These are phyloP conservation scores for Phrynosoma platyrhinos DNA, from an alignment of 2,113 vertebrate species.

Conservation along the genomic window DNA sequence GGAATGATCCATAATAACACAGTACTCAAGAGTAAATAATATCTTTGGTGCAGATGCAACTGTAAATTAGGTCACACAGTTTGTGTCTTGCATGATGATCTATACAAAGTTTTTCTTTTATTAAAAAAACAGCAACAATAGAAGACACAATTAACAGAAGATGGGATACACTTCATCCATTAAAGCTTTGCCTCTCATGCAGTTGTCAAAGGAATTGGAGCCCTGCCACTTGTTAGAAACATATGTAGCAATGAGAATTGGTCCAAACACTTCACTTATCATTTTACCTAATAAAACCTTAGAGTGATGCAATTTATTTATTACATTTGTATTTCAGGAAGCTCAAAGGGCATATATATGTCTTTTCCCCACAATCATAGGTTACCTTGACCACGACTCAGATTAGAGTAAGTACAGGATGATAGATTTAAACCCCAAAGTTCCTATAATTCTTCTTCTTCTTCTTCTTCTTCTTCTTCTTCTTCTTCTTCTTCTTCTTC, in stretches of 20 bases:
- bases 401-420: too few species aligned
- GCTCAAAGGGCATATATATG: too few species aligned
- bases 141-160: conserved; percentile 59
- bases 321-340: too few species aligned
- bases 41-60: conserved; percentile 70
- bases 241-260: background rate
- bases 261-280: background rate
- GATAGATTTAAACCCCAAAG: too few species aligned
- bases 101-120: conserved; percentile 55
- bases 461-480: too few species aligned
- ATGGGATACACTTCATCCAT: conserved; percentile 2
- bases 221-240: background rate
- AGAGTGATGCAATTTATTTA: too few species aligned
- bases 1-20: conserved; percentile 80
- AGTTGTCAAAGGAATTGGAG: background rate
- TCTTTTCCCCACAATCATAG: too few species aligned
- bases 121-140: conserved; percentile 6
- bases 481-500: too few species aligned
- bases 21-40: conserved; percentile 79
- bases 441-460: too few species aligned
- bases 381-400: too few species aligned
- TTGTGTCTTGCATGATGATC: conserved; percentile 70
- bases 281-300: background rate
- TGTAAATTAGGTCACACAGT: conserved; percentile 71
- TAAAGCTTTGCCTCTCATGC: background rate